A percentile compares a stretch with the other conserved stretches of the same genome.
phyloP scores from a whole-genome alignment of 2,888 invertebrate genomes.

The Noctua fimbriata region DNA sequence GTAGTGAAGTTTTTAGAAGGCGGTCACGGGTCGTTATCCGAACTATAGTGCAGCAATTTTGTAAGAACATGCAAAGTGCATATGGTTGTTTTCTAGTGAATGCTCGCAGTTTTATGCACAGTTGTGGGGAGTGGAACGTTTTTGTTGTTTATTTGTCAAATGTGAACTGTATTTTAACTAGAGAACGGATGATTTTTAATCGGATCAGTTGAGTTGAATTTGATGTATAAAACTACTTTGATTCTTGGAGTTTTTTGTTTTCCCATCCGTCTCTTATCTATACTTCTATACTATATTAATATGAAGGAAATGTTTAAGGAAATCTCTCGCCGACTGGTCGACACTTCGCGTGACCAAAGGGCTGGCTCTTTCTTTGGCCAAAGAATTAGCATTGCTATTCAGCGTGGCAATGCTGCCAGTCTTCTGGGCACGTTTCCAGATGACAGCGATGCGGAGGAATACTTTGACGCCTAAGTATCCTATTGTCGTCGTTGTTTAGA shows the following conservation, averaged over 20 bases:
- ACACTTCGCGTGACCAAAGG: no score
- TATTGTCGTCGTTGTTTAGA: no score
- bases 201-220: neutral
- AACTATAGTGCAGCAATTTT: slow-evolving; percentile 65
- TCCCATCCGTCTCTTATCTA: neutral
- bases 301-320: no score
- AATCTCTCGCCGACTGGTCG: no score
- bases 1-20: slow-evolving; percentile 62
- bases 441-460: no score
- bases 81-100: slow-evolving; percentile 54
- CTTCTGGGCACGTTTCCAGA: no score
- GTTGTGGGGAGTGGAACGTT: slow-evolving; percentile 30
- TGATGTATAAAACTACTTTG: neutral
- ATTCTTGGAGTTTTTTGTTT: neutral
- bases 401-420: no score
- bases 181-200: neutral
- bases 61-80: slow-evolving; percentile 66
- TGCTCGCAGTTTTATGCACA: slow-evolving; percentile 44
- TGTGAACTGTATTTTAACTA: slow-evolving; percentile 16
- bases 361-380: no score
- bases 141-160: slow-evolving; percentile 28
- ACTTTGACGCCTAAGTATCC: no score
- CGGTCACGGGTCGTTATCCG: slow-evolving; percentile 66
- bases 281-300: no score
- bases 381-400: no score